Evolutionary conservation across 1,140 invertebrate genomes (phyloP), one percentile per base, ranked within the genome.

Genomic region (Calliphora vicina): DNA sequence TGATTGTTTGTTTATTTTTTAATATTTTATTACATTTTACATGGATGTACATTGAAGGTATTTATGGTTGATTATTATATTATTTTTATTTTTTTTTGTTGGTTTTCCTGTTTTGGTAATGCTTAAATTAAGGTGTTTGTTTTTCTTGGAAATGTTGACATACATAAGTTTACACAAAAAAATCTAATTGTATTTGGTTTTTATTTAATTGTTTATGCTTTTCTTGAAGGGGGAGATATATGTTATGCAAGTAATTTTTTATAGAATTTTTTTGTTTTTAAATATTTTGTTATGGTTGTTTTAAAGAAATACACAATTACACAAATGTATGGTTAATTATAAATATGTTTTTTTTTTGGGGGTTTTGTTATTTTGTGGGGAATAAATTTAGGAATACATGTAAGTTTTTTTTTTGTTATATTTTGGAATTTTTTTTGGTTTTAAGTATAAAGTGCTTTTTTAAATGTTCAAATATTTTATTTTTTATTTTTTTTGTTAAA

Each of bases 21-120:
- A 29, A 35, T 23, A 29, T 78, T 43, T 23, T 78, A 78, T 78
- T 78, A 78, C 74, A 78, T 78, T 78, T 78, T 42, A 78, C 74
- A 78, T 78, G 74, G 74, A 78, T 78, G 74, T 78, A 78, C 74
- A 78, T 43, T 78, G 74, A 78, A 78, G 35, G 74, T 78, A 78
- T 43, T 43, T 78, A 78, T 78, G 35, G 74, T 78, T 78, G 74
- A 78, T 78, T 78, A 78, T 43, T 78, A 43, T 73, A 12, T 45
- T 78, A n/a, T 76, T 76, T 35, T 25, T 72, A 29, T 74, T 35
- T 71, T 71, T 71, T 71, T 71, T 71, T 12, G 23, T 0, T 25
- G n/a, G 67, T 23, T 71, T n/a, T 71, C 29, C 29, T 2, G 35
- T 35, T 35, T 5, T 9, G 10, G 6, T 78, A 78, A 78, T 78